These are phyloP conservation scores for Anticlea derivata DNA, from an alignment of 2,888 invertebrate species.

Conservation along the genomic window DNA sequence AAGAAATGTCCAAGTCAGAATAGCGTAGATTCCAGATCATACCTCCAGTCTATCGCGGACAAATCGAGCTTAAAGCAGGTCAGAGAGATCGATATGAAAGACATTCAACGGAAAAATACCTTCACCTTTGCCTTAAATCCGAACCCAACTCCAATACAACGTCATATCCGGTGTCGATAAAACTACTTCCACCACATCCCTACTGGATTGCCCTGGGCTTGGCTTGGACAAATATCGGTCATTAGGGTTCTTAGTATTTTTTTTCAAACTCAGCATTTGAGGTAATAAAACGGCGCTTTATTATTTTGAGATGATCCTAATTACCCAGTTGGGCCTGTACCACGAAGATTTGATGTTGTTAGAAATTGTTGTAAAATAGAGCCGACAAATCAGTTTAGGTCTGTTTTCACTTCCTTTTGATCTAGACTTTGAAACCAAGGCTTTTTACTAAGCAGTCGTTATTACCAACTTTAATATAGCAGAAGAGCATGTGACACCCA, in stretches of 20 bases:
- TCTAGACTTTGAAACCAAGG: too few relatives aligned
- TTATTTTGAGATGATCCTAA: constrained; percentile 2
- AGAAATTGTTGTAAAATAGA: too few relatives aligned
- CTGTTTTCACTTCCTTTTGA: too few relatives aligned
- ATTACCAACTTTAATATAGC: too few relatives aligned
- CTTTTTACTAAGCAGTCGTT: too few relatives aligned
- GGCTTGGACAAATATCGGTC: constrained; percentile 33
- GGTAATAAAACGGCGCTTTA: constrained; percentile 16
- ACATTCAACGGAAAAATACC: constrained; percentile 1
- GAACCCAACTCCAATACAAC: constrained; percentile 13
- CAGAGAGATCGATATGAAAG: constrained; percentile 4
- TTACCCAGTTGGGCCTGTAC: too few relatives aligned
- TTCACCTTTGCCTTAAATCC: constrained; percentile 10
- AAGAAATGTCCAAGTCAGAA: too few relatives aligned
- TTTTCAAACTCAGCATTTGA: constrained; percentile 13
- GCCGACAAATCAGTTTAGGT: too few relatives aligned
- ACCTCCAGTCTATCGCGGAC: background rate
- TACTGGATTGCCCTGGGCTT: constrained; percentile 2
- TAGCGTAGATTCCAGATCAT: too few relatives aligned
- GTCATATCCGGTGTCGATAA: constrained; percentile 18
- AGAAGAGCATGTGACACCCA: too few relatives aligned
- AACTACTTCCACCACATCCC: constrained; percentile 15
- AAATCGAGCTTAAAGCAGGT: background rate
- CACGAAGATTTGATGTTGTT: too few relatives aligned
- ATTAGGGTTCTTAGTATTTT: constrained; percentile 33